Base-by-base conservation (phyloP, 2,888 invertebrate species). In the Ceraclea dissimilis region DNA sequence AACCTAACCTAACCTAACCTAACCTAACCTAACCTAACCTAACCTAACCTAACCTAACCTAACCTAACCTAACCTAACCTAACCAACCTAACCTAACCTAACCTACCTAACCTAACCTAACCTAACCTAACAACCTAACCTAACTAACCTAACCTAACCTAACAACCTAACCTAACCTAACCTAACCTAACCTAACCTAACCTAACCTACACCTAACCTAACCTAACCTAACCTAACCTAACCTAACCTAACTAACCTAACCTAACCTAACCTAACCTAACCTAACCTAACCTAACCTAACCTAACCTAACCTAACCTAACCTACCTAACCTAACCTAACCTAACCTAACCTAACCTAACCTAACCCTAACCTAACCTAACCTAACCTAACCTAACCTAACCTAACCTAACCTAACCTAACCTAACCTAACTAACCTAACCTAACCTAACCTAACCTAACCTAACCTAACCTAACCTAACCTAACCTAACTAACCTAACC, bases 331-430 rank as follows among this genome's bases (percentile, higher is more conserved):
- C n/a, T 43, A 43, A 43, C 43, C 43, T 43, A 43, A 43, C 43
- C 43, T 43, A 43, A 43, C 43, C 43, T 43, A 43, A 52, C 57
- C 60, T 57, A 50, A 50, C 50, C n/a, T n/a, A n/a, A n/a, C n/a
- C n/a, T n/a, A n/a, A n/a, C n/a, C n/a, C n/a, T n/a, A n/a, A n/a
- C n/a, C 53, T 53, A 53, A 53, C 53, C 53, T 53, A 53, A 53
- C 53, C 53, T 62, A 62, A 63, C 61, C 61, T 59, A 62, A 62
- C 61, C 62, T 60, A 62, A 63, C 63, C 57, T 63, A 62, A 63
- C 62, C 58, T 51, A 60, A 63, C 62, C 61, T 56, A 62, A 63
- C 62, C 61, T 60, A 63, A 63, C 60, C 57, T 57, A 54, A 61
- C 59, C 59, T 59, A 57, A 59, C 61, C 59, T 62, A 59, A 59